Base-by-base conservation (phyloP, 2,797 vertebrate genomes). In the Lerista edwardsae region DNA sequence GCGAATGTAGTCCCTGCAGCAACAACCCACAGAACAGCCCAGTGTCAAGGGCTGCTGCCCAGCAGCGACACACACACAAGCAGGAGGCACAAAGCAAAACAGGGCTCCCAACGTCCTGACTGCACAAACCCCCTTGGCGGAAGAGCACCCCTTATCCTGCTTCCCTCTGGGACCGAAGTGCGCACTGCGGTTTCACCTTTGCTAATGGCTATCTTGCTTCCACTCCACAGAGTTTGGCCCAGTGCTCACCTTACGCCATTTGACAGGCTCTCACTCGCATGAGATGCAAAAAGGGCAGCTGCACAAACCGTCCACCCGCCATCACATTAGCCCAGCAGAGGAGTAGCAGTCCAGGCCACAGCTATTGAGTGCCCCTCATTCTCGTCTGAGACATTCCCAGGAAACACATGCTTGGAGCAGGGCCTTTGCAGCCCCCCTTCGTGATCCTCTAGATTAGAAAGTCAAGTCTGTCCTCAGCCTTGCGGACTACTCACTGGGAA, bases 1-100 rank as follows among this genome's bases (percentile, higher is more conserved):
- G 4, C 85, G 94, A 3, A 98, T 88, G 68, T 97, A 98, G 79
- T 97, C 97, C 94, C 97, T 98, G 93, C 9, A 65, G 57, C 0
- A 21, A 41, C 44, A 78, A n/a, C 29, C 72, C 2, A 31, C 19
- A 9, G 68, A 17, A 41, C 2, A 1, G 25, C 11, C 17, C 17
- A 29, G 1, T 4, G 9, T 11, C 15, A 65, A n/a, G 14, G 44
- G 14, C n/a, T 4, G n/a, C 6, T 44, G 4, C 27, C 31, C 31
- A 17, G 27, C 8, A 25, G 25, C 8, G 62, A 25, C 29, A 47
- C 15, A 44, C 41, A 12, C 29, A 7, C 8, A 29, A n/a, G 61
- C 39, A 65, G 0, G 17, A 31, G 27, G 29, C 19, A 23, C 6
- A 0, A 11, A 8, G 14, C 10, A 55, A 36, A 31, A 51, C 7